A percentile compares a stretch with the other conserved stretches of the same genome.
Conservation (phyloP, 2,888 invertebrate species). For the Dorcus hopei region DNA sequence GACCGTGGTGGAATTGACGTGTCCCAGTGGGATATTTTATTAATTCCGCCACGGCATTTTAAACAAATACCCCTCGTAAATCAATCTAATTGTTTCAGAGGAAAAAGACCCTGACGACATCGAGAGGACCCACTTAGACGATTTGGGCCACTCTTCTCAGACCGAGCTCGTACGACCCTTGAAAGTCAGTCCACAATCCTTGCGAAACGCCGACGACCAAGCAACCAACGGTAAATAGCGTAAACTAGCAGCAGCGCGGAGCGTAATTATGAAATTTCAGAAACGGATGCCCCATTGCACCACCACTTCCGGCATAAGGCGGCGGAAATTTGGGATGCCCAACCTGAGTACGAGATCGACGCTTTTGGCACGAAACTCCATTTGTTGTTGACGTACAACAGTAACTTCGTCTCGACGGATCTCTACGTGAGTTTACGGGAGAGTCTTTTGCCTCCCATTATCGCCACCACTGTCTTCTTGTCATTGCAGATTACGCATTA, state of each 20-base stretch:
- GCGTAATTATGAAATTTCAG: no score
- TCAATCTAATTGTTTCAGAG: no score
- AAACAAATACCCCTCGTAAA: no score
- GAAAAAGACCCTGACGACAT: no score
- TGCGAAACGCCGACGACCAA: conserved; percentile 54
- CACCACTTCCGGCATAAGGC: conserved; percentile 62
- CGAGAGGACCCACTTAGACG: neutral
- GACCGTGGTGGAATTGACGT: no score
- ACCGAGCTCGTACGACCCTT: conserved; percentile 56
- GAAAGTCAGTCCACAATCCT: conserved; percentile 55
- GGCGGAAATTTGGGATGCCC: conserved; percentile 68
- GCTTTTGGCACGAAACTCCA: conserved; percentile 60
- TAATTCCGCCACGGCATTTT: no score
- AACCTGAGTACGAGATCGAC: conserved; percentile 66
- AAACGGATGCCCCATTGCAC: conserved; percentile 35
- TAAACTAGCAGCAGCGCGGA: neutral
- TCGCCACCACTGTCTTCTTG: conserved; percentile 4
- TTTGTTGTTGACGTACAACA: conserved; percentile 53
- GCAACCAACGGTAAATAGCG: conserved; percentile 28
- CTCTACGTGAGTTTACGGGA: conserved; percentile 50
- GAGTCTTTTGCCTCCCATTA: neutral
- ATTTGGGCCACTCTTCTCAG: conserved; percentile 24
- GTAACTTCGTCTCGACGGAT: conserved; percentile 54
- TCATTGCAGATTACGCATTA: conserved; percentile 57
- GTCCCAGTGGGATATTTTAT: no score